Evolutionary conservation across 2,113 vertebrate genomes (phyloP).

Genomic region (Malurus alboscapulatus): DNA sequence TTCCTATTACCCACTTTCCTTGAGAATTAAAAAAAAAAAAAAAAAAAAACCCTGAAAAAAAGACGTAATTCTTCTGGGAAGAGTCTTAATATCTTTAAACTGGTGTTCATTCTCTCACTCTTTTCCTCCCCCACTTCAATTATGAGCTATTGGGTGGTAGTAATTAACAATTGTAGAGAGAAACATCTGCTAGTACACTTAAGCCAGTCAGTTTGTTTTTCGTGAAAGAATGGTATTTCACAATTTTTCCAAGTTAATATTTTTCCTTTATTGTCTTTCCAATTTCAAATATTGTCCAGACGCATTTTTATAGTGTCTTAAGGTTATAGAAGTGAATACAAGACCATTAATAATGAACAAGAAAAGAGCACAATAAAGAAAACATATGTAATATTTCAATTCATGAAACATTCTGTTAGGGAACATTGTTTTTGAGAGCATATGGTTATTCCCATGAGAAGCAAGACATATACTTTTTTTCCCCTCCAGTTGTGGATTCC

Average conservation of each 20-base stretch:
- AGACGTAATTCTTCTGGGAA: background rate
- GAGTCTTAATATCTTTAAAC: slow-evolving; percentile 2
- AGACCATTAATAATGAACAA: slow-evolving; percentile 63
- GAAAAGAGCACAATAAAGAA: slow-evolving; percentile 58
- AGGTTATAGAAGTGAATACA: slow-evolving; percentile 59
- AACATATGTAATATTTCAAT: slow-evolving; percentile 53
- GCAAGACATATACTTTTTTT: background rate
- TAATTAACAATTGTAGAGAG: slow-evolving; percentile 60
- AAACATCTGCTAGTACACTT: slow-evolving; percentile 71
- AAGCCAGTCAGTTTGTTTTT: slow-evolving; percentile 70
- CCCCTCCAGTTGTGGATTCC: background rate
- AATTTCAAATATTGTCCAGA: slow-evolving; percentile 69
- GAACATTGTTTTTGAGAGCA: slow-evolving; percentile 25
- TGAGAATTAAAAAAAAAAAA: background rate
- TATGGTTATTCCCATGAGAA: slow-evolving; percentile 51
- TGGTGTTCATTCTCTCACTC: background rate
- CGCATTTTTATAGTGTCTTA: slow-evolving; percentile 59
- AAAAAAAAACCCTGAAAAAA: background rate
- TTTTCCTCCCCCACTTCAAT: slow-evolving; percentile 13
- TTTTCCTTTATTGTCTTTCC: slow-evolving; percentile 72
- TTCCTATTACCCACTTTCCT: background rate
- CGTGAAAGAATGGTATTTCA: slow-evolving; percentile 66
- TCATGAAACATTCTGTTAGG: slow-evolving; percentile 14
- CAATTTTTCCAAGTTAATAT: slow-evolving; percentile 70
- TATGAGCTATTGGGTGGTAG: slow-evolving; percentile 57